Evolutionary conservation across 2,888 invertebrate genomes (phyloP), one percentile per base, ranked within the genome.

Genomic region (Synanthedon tipuliformis): DNA sequence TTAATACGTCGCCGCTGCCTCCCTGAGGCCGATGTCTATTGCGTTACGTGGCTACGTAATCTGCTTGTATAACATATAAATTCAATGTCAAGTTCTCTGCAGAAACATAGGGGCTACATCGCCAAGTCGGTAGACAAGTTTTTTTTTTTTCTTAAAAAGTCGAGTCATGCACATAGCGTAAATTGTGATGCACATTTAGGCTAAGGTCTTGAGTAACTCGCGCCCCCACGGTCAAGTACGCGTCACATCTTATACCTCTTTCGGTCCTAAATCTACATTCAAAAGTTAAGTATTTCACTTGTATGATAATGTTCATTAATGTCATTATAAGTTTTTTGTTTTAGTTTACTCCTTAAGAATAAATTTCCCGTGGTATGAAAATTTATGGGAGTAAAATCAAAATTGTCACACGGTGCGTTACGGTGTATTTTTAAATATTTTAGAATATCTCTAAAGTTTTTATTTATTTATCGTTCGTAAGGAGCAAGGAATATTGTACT

Each of bases 181-280:
- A 64, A 67, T 68, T 68, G 61, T 65, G 66, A 63, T 73, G 72
- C 65, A 73, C 76, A 79, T 75, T 69, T 68, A 79, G 79, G 80
- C 75, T 79, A 81, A 81, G 81, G 81, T 71, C 69, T 53, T 48
- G 13, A 48, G 15, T 49, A 50, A 50, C 13, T 55, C 51, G 48
- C 48, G 56, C 54, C 52, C 55, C 56, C 53, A 52, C 56, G 56
- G 56, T 53, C 55, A 56, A 53, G 54, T 51, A 49, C 51, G 23
- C 49, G 45, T 45, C 49, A 49, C 49, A 49, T 49, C 49, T 49
- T 23, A 12, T 16, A 10, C 18, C 49, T 49, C 49, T 18, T 11
- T 18, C 49, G 49, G 16, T 15, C 15, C 49, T 49, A 49, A n/a
- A 49, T 49, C 18, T 49, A 49, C 49, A 49, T 49, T 49, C 49